Evolutionary conservation across 2,888 invertebrate species (phyloP).

Genomic region (Eristalinus sepulchralis): DNA sequence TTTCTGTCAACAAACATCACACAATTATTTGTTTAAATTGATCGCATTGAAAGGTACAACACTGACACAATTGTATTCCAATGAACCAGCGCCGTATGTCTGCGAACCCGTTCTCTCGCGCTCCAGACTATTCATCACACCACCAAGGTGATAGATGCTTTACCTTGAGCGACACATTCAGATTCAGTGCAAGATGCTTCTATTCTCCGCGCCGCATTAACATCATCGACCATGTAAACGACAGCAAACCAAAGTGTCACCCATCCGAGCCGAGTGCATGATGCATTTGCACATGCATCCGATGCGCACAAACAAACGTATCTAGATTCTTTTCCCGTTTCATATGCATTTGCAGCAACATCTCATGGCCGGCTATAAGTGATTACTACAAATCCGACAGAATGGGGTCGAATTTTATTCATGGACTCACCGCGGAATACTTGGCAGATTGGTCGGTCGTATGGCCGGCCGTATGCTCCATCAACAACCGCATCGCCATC

Average conservation of each 20-base stretch:
- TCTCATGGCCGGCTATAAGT: conserved; percentile 37
- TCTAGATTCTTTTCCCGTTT: conserved; percentile 27
- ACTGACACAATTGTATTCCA: not conserved
- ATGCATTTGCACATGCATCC: not conserved
- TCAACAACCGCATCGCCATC: not conserved
- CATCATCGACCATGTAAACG: not conserved
- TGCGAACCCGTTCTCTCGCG: not conserved
- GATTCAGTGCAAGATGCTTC: not conserved
- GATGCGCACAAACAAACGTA: conserved; percentile 17
- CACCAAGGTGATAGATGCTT: not conserved
- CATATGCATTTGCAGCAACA: conserved; percentile 16
- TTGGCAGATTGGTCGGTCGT: conserved; percentile 52
- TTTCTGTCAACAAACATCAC: not conserved
- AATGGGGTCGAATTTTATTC: conserved; percentile 70
- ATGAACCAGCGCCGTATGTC: not conserved
- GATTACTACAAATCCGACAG: conserved; percentile 69
- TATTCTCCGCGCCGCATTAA: not conserved
- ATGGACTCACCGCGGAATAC: conserved; percentile 52
- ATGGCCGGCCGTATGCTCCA: conserved; percentile 23
- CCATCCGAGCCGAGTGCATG: not conserved
- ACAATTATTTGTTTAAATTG: not conserved
- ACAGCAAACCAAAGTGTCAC: not conserved
- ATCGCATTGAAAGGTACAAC: not conserved
- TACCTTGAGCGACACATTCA: not conserved
- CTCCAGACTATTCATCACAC: not conserved